Evolutionary conservation across 2,113 vertebrate species (phyloP), one percentile per base, ranked within the genome.

Genomic region (Forbesichthys agassizii): DNA sequence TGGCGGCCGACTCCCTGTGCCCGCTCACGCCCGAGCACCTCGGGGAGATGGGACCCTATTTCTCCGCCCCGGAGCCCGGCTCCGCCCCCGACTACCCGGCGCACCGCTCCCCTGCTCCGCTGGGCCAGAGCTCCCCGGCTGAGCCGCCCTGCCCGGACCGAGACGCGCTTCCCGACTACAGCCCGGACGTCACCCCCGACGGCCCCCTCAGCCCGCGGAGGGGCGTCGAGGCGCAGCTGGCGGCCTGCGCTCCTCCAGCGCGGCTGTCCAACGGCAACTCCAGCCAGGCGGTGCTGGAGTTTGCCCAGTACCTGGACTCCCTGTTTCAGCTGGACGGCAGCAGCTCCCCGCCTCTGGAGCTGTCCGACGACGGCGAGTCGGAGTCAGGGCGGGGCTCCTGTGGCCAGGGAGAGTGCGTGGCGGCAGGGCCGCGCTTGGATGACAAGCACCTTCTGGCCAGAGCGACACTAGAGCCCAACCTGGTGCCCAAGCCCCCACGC

Each of bases 251-350:
- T 68, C 82, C 84, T 9, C 84, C 83, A 63, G 58, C 86, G 1
- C 88, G 83, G 14, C 75, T 98, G 63, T 95, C 96, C 64, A 96
- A 98, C 0, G 96, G 98, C 1, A 95, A 95, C 73, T 96, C 97
- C 84, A 98, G 96, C 66, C 96, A 96, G n/a, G 96, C 96, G 14
- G 97, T 99, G 66, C 86, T 98, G 88, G 97, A 99, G 86, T 99
- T 99, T 0, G 96, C 98, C 0, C 96, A 99, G 86, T 99, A 98
- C 88, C 95, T 99, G 61, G 98, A 99, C 93, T 97, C 96, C 82
- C 93, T 99, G 63, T 99, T 99, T 89, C 96, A 94, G 89, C 75
- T 99, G 88, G 98, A 99, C 63, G 95, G 94, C 89, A 96, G 96
- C 86, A 94, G 94, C 87, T 94, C 96, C 27, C 98, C 97, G 0